A percentile compares a stretch with the other conserved stretches of the same genome.
phyloP scores from a whole-genome alignment of 23 tunicate genomes.

The Clavelina lepadiformis region DNA sequence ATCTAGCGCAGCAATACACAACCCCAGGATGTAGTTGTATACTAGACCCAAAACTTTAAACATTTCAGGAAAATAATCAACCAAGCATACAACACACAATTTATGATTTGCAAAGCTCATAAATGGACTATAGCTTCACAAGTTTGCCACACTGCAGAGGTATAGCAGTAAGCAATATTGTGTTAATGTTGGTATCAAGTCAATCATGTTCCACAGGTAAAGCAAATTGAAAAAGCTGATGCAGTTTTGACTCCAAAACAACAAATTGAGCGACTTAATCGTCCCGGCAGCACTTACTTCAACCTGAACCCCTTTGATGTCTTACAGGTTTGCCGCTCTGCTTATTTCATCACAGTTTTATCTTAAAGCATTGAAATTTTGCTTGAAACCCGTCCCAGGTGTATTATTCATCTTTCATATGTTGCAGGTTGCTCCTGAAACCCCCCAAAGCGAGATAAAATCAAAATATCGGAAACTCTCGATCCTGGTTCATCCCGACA shows the following conservation, averaged over 20 bases:
- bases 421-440: constrained; percentile 68
- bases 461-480: constrained; percentile 91
- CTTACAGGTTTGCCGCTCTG: constrained; percentile 40
- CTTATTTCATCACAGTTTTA: background rate
- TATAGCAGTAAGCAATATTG: background rate
- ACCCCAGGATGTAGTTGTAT: no score
- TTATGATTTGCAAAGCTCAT: no score
- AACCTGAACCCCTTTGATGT: constrained; percentile 98
- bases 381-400: background rate
- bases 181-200: no score
- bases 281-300: constrained; percentile 96
- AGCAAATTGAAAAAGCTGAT: constrained; percentile 96
- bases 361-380: background rate
- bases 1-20: no score
- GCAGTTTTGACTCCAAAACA: constrained; percentile 83
- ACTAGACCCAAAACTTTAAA: no score
- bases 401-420: background rate
- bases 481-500: constrained; percentile 97
- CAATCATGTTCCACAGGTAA: no score
- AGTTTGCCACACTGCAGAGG: no score
- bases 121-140: no score
- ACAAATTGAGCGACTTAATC: constrained; percentile 91
- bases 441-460: constrained; percentile 62
- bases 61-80: no score
- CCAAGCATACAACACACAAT: no score